Evolutionary conservation across 2,797 vertebrate species (phyloP).

Genomic region (Silurus lanzhouensis): DNA sequence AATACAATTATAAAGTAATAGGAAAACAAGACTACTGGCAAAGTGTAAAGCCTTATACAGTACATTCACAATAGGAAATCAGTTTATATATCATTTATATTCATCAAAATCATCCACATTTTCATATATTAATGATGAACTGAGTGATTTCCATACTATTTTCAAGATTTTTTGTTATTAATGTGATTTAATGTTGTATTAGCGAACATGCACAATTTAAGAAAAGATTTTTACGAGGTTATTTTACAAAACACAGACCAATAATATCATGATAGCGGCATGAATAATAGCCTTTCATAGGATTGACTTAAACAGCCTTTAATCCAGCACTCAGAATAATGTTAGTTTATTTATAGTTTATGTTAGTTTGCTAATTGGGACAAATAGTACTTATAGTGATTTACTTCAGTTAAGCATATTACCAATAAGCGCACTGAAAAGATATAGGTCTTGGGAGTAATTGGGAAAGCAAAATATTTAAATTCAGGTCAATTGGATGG

Average conservation of each 20-base stretch:
- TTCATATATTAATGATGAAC: neutral
- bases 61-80: neutral
- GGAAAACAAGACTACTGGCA: neutral
- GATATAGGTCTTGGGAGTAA: neutral
- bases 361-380: neutral
- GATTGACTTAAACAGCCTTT: neutral
- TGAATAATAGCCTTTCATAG: neutral
- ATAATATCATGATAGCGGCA: neutral
- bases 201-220: neutral
- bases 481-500: neutral
- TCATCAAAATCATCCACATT: neutral
- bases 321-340: neutral
- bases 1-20: no score
- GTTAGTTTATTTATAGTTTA: neutral
- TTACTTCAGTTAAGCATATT: neutral
- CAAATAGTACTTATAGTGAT: neutral
- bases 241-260: neutral
- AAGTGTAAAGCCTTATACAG: neutral
- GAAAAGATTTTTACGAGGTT: neutral
- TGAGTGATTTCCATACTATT: neutral
- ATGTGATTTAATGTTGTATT: neutral
- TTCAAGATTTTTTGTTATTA: neutral
- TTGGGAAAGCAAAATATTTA: neutral
- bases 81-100: neutral
- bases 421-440: neutral